phyloP scores from a whole-genome alignment of 2,888 invertebrate species.

The Drosophila mayaguana region DNA sequence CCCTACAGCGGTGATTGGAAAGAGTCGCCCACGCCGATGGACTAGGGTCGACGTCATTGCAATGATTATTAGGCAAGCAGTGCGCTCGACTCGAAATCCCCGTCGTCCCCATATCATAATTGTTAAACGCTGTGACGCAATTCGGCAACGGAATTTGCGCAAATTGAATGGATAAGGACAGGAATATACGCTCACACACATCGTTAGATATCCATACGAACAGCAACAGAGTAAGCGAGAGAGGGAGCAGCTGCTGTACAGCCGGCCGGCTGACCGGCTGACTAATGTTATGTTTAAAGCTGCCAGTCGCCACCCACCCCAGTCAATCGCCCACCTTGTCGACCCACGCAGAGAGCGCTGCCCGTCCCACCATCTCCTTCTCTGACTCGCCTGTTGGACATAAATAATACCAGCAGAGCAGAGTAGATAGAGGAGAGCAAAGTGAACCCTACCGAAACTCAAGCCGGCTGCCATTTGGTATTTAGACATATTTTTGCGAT shows the following conservation, averaged over 20 bases:
- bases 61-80: slow-evolving; percentile 41
- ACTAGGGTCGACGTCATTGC: slow-evolving; percentile 50
- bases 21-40: slow-evolving; percentile 24
- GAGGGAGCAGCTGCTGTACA: not conserved
- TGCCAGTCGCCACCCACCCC: not conserved
- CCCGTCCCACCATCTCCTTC: not conserved
- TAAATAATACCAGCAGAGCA: slow-evolving; percentile 21
- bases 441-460: slow-evolving; percentile 12
- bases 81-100: slow-evolving; percentile 52
- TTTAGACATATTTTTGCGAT: slow-evolving; percentile 37
- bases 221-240: not conserved
- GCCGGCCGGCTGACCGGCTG: slow-evolving; percentile 29
- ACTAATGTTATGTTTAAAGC: slow-evolving; percentile 14
- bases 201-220: not conserved
- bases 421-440: not conserved
- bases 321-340: slow-evolving; percentile 9
- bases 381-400: slow-evolving; percentile 14
- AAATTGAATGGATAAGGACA: slow-evolving; percentile 53
- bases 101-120: slow-evolving; percentile 60
- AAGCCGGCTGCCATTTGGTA: slow-evolving; percentile 36
- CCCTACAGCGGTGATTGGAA: not conserved
- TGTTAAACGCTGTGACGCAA: slow-evolving; percentile 70
- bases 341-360: slow-evolving; percentile 38
- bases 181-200: slow-evolving; percentile 13
- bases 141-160: slow-evolving; percentile 70